Base-by-base conservation (phyloP, 2,113 vertebrate species). In the Leptobrachium ailaonicum region DNA sequence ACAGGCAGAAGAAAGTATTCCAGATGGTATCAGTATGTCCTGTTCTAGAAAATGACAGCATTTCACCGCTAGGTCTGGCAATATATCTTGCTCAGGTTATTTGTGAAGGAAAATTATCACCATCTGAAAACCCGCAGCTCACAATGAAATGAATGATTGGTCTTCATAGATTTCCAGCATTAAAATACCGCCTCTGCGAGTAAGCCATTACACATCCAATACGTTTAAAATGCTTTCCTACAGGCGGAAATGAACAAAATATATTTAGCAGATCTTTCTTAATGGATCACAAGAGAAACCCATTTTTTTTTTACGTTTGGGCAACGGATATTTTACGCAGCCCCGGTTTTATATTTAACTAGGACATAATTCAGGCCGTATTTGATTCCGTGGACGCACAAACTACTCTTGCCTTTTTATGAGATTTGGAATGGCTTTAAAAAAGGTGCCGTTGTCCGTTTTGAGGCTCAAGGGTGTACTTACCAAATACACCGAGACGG, bases 11-110 rank as follows among this genome's bases (percentile, higher is more conserved):
- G 75, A 66, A 68, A 64, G 6, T 56, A 53, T 43, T 68, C 75
- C 75, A 76, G 75, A 76, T 76, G 75, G 64, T 68, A 68, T 68
- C 64, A 76, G 64, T 58, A 42, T 67, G 64, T 32, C 32, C 41
- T 56, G 63, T 58, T 63, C 64, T 68, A 66, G 64, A 32, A 20
- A 68, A 56, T n/a, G 41, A 56, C 50, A 58, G 75, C 4, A 3
- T 56, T 69, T 58, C n/a, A 50, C 66, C 68, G 41, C 50, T n/a
- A 69, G 75, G 50, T 77, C 44, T 42, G 14, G 60, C 41, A 66
- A 75, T 43, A 47, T 64, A 58, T 77, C 12, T 47, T 43, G 41
- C 66, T 66, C 41, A 14, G 53, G 32, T 68, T 77, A 58, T 68
- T 68, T 10, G 66, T 43, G 66, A 68, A 14, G 50, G 50, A 44